Conservation (phyloP, 1,140 invertebrate species). For the Drosophila lacteicornis region DNA sequence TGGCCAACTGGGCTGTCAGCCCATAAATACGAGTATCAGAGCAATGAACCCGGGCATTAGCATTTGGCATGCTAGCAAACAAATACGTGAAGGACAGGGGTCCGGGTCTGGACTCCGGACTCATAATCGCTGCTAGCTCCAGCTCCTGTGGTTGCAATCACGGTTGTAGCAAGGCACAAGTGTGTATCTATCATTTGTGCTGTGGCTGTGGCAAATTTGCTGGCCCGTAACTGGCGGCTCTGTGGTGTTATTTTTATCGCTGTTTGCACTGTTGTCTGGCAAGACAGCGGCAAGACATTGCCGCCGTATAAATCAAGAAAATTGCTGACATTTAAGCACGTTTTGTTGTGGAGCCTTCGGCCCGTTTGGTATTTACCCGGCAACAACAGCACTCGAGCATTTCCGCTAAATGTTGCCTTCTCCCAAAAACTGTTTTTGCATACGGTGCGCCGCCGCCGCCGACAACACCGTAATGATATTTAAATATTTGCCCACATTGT, state of each 20-base stretch:
- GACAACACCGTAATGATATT: conserved; percentile 74
- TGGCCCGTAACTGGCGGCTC: conserved; percentile 29
- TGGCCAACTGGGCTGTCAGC: conserved; percentile 31
- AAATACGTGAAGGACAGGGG: conserved; percentile 26
- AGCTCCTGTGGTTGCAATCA: conserved; percentile 21
- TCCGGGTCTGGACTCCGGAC: neutral
- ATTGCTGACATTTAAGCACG: conserved; percentile 83
- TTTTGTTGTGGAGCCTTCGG: conserved; percentile 66
- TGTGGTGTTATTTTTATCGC: conserved; percentile 49
- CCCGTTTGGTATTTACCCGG: conserved; percentile 64
- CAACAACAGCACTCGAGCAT: conserved; percentile 65
- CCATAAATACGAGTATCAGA: conserved; percentile 72
- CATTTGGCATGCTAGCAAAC: conserved; percentile 34
- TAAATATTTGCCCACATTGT: conserved; percentile 78
- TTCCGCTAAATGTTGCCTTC: conserved; percentile 71
- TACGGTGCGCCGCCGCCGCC: conserved; percentile 14
- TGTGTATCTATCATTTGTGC: conserved; percentile 74
- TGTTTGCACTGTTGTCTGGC: conserved; percentile 69
- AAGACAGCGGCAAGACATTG: conserved; percentile 72
- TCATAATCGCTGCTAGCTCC: conserved; percentile 66
- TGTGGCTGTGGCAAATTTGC: conserved; percentile 52
- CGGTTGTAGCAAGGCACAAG: conserved; percentile 33
- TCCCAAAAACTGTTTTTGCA: conserved; percentile 63
- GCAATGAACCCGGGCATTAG: conserved; percentile 58
- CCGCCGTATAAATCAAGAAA: conserved; percentile 81